Conservation (phyloP, 2,797 vertebrate genomes). For the Perodicticus potto region DNA sequence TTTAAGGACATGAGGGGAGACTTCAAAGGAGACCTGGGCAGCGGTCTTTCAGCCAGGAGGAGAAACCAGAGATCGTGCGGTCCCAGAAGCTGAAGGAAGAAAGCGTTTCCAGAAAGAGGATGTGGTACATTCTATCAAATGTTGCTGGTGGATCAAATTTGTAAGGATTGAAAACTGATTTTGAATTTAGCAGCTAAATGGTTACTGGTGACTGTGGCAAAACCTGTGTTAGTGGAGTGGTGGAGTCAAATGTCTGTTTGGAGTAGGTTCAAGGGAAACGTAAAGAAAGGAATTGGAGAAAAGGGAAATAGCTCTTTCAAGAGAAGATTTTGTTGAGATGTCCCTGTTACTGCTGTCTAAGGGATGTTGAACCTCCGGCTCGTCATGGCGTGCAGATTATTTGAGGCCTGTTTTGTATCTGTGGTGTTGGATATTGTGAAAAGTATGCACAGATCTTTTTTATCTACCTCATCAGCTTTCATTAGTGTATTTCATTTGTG, state of each 20-base stretch:
- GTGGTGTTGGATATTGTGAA: too few species aligned
- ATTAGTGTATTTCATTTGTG: too few species aligned
- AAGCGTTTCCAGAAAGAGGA: background rate
- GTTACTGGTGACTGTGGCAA: constrained; percentile 16
- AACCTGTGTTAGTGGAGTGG: background rate
- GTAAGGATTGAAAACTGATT: constrained; percentile 21
- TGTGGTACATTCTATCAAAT: background rate
- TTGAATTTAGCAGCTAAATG: constrained; percentile 40
- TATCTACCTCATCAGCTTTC: too few species aligned
- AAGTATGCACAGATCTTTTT: too few species aligned
- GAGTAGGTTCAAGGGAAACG: constrained; percentile 14
- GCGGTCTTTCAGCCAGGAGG: background rate
- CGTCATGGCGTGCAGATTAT: too few species aligned
- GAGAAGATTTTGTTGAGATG: background rate
- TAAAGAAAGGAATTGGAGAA: background rate
- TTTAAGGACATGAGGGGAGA: background rate
- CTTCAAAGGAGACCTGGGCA: background rate
- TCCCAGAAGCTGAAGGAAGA: background rate
- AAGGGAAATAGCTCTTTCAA: constrained; percentile 13
- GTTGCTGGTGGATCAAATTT: background rate
- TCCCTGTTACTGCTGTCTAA: background rate
- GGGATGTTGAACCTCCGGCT: too few species aligned
- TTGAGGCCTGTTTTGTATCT: too few species aligned
- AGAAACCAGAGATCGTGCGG: background rate
- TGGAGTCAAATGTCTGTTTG: background rate